These are phyloP conservation scores for Plagiodera versicolora DNA, from an alignment of 2,888 invertebrate species.

Conservation along the genomic window DNA sequence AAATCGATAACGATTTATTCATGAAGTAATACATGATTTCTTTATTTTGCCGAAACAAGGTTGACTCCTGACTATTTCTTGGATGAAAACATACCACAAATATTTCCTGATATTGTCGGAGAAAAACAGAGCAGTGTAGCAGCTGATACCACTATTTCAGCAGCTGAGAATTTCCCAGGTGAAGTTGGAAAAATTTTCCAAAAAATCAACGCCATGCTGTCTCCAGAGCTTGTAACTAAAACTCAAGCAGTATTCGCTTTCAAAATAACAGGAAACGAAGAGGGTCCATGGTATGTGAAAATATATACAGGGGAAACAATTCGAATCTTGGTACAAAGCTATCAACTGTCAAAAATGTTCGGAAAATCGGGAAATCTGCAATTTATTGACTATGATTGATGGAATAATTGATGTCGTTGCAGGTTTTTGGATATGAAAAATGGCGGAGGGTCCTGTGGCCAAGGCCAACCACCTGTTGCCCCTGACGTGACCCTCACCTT, in stretches of 20 bases:
- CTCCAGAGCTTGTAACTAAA: constrained; percentile 76
- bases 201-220: constrained; percentile 70
- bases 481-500: constrained; percentile 86
- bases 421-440: constrained; percentile 89
- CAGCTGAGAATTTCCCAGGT: constrained; percentile 49
- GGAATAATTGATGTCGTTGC: neutral
- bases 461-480: constrained; percentile 69
- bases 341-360: too few relatives aligned
- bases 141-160: neutral
- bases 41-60: constrained; percentile 49
- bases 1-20: constrained; percentile 83
- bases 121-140: neutral
- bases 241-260: constrained; percentile 87
- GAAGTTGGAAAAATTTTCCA: constrained; percentile 71
- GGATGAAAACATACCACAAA: constrained; percentile 53
- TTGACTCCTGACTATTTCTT: constrained; percentile 89
- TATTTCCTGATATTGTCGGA: neutral
- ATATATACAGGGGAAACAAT: too few relatives aligned
- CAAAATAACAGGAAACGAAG: constrained; percentile 76
- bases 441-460: constrained; percentile 77
- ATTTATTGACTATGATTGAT: too few relatives aligned
- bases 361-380: constrained; percentile 47
- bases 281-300: too few relatives aligned
- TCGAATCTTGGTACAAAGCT: too few relatives aligned
- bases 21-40: too few relatives aligned